These are phyloP conservation scores for Nudaria mundana DNA, from an alignment of 2,888 invertebrate species.

Conservation along the genomic window DNA sequence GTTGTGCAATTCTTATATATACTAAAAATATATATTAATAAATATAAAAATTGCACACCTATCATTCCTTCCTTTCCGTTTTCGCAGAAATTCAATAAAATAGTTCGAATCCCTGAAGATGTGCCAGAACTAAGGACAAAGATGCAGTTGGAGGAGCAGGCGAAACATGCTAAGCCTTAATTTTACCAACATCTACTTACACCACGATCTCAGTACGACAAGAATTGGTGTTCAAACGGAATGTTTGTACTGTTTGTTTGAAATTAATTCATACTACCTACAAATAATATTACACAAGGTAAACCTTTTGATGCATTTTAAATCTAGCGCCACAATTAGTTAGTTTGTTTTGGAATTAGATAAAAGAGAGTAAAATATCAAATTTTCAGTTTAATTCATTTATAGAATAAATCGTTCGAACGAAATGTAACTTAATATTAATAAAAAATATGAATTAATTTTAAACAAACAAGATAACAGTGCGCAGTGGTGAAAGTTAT, in stretches of 20 bases:
- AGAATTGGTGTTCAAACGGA: slow-evolving; percentile 21
- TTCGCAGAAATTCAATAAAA: slow-evolving; percentile 90
- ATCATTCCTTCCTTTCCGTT: background rate
- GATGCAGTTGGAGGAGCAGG: slow-evolving; percentile 84
- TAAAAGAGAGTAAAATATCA: background rate
- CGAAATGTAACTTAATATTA: too few species aligned
- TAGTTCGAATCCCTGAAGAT: slow-evolving; percentile 93
- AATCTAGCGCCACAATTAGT: too few species aligned
- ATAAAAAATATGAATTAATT: slow-evolving; percentile 7
- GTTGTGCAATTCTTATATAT: too few species aligned
- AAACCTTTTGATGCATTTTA: too few species aligned
- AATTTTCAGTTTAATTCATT: too few species aligned
- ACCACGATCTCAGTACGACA: slow-evolving; percentile 28
- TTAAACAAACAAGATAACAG: slow-evolving; percentile 18
- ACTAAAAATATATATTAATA: too few species aligned
- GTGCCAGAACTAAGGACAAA: slow-evolving; percentile 88
- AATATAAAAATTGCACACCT: too few species aligned
- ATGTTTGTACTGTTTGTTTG: slow-evolving; percentile 26
- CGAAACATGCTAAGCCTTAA: slow-evolving; percentile 60
- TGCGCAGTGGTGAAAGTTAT: slow-evolving; percentile 13
- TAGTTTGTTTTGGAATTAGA: too few species aligned
- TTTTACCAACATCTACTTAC: slow-evolving; percentile 16
- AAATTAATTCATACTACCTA: too few species aligned
- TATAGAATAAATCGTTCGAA: too few species aligned
- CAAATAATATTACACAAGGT: too few species aligned